Percentiles rank a stretch among this genome's conserved stretches.
Evolutionary conservation across 2,797 vertebrate genomes (phyloP).

Genomic region (Enteromius anoplus): DNA sequence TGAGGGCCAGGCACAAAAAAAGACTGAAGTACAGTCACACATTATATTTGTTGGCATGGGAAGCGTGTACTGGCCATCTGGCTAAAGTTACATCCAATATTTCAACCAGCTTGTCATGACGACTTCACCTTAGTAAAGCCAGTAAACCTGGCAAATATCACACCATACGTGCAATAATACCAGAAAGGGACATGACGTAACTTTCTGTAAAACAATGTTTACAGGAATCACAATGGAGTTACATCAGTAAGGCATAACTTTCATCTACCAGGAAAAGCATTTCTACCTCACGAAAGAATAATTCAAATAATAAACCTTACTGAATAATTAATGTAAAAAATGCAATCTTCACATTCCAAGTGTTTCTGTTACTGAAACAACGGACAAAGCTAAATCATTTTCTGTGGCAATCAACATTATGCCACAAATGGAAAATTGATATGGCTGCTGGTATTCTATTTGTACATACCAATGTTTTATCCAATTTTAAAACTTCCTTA

Average conservation of each 20-base stretch:
- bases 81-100: conserved; percentile 28
- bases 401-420: not conserved
- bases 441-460: not conserved
- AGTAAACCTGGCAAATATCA: conserved; percentile 29
- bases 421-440: not conserved
- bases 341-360: not conserved
- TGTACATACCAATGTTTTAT: not conserved
- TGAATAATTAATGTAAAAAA: conserved; percentile 14
- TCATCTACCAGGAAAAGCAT: conserved; percentile 8
- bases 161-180: conserved; percentile 5
- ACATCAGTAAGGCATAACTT: conserved; percentile 17
- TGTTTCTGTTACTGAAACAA: not conserved
- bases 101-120: conserved; percentile 7
- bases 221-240: conserved; percentile 17
- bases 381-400: not conserved
- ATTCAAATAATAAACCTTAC: not conserved
- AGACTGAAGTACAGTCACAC: not conserved
- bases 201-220: conserved; percentile 16
- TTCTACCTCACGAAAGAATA: not conserved
- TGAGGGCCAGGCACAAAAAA: not conserved
- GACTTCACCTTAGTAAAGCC: not conserved
- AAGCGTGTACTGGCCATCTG: conserved; percentile 16
- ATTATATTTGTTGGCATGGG: conserved; percentile 12
- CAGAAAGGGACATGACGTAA: conserved; percentile 14
- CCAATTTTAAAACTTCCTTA: not conserved